Conservation (phyloP, 2,113 vertebrate species). For the Vidua chalybeata region DNA sequence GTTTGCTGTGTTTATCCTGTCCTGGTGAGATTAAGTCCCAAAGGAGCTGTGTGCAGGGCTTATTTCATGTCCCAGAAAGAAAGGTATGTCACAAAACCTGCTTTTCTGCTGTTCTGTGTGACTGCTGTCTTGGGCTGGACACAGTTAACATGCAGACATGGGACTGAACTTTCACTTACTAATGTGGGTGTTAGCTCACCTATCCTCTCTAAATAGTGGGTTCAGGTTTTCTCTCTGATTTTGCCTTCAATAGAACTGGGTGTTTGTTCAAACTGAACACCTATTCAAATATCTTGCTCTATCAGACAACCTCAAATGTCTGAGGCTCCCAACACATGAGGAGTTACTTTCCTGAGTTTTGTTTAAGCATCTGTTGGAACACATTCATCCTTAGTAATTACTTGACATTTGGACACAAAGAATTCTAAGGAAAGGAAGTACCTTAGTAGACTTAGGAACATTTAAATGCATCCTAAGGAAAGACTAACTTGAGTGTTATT, state of each 20-base stretch:
- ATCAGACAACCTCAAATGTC: neutral
- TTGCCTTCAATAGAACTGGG: neutral
- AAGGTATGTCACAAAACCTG: slow-evolving; percentile 24
- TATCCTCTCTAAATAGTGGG: neutral
- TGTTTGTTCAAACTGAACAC: neutral
- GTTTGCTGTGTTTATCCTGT: neutral
- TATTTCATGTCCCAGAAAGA: neutral
- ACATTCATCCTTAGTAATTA: neutral
- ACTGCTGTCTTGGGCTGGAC: neutral
- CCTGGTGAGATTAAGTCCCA: neutral
- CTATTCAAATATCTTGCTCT: slow-evolving; percentile 5
- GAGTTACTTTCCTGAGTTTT: neutral
- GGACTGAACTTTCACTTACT: neutral
- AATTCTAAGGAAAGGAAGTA: slow-evolving; percentile 51
- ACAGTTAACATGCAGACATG: neutral
- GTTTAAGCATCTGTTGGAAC: neutral
- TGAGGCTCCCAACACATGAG: neutral
- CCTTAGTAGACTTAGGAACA: neutral
- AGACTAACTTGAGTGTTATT: slow-evolving; percentile 39
- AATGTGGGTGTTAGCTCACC: neutral
- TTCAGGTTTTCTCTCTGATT: neutral
- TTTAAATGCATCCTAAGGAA: slow-evolving; percentile 42
- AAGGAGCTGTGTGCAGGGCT: neutral
- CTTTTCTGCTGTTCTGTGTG: neutral
- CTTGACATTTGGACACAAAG: slow-evolving; percentile 35